These are phyloP conservation scores for Dendrolimus houi DNA, from an alignment of 2,888 invertebrate genomes.

Conservation along the genomic window DNA sequence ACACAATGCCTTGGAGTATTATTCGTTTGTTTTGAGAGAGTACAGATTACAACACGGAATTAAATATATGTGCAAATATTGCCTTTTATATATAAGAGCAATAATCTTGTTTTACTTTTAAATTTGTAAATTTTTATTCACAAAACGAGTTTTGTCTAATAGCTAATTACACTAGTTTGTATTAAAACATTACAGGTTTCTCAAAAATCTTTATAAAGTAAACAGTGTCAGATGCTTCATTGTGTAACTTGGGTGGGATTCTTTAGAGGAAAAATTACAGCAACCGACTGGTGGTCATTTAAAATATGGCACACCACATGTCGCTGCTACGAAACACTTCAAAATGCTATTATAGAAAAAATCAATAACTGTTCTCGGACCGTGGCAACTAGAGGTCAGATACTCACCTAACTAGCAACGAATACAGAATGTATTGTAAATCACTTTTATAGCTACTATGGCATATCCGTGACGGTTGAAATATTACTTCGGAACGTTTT, in stretches of 20 bases:
- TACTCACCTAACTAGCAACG: conserved; percentile 59
- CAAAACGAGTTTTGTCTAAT: no score
- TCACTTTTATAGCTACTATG: conserved; percentile 66
- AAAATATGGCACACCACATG: conserved; percentile 66
- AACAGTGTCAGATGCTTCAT: conserved; percentile 40
- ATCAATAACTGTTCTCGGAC: conserved; percentile 56
- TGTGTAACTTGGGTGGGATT: conserved; percentile 17
- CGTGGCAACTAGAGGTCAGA: conserved; percentile 59
- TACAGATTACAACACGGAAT: no score
- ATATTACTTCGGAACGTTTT: conserved; percentile 67
- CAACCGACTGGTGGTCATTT: conserved; percentile 47
- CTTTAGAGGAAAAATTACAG: conserved; percentile 35
- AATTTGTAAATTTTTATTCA: no score
- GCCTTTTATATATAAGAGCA: no score
- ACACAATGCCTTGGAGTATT: no score
- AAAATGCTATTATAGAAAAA: conserved; percentile 48
- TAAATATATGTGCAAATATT: no score
- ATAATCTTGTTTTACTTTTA: no score
- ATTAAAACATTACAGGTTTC: neutral
- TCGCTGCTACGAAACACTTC: conserved; percentile 33
- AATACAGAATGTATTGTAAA: conserved; percentile 68
- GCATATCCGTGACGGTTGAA: conserved; percentile 65
- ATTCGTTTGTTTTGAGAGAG: no score
- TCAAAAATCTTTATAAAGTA: conserved; percentile 12
- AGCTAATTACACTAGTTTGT: no score